Conservation (phyloP, 1,140 invertebrate genomes). For the Trigoniulus corallinus region DNA sequence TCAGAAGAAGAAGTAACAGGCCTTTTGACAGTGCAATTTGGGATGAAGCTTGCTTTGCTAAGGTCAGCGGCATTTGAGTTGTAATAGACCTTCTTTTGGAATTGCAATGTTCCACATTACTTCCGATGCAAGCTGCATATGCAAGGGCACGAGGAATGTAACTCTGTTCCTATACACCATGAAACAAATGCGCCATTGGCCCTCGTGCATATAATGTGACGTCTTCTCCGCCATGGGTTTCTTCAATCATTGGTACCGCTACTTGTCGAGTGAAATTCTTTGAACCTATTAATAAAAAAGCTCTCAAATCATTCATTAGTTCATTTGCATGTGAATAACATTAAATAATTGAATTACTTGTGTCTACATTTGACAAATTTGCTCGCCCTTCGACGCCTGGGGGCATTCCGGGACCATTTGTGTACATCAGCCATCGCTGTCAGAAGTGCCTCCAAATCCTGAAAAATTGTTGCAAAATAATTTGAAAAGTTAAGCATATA, state of each 20-base stretch:
- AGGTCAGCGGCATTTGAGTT: too few species aligned
- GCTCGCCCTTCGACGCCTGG: constrained; percentile 7
- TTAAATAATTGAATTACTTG: constrained; percentile 5
- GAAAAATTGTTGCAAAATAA: background rate
- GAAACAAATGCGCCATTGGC: constrained; percentile 30
- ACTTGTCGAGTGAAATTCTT: constrained; percentile 23
- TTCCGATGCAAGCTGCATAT: constrained; percentile 43
- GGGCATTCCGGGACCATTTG: constrained; percentile 13
- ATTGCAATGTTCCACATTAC: background rate
- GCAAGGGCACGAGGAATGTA: constrained; percentile 42
- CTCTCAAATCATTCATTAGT: too few species aligned
- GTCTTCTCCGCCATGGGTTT: constrained; percentile 52
- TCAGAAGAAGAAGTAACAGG: too few species aligned
- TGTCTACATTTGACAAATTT: constrained; percentile 11
- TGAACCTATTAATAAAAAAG: constrained; percentile 8
- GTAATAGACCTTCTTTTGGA: background rate
- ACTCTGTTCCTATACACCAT: constrained; percentile 28
- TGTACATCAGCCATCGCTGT: constrained; percentile 15
- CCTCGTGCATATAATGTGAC: constrained; percentile 22
- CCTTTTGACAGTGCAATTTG: too few species aligned
- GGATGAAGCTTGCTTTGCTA: too few species aligned
- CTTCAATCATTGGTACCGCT: constrained; percentile 32
- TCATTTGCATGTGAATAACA: background rate
- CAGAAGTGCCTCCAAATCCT: constrained; percentile 9
- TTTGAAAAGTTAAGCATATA: background rate